Percentiles rank a stretch among this genome's conserved stretches.
Conservation (phyloP, 2,113 vertebrate species). For the Epinephelus lanceolatus region DNA sequence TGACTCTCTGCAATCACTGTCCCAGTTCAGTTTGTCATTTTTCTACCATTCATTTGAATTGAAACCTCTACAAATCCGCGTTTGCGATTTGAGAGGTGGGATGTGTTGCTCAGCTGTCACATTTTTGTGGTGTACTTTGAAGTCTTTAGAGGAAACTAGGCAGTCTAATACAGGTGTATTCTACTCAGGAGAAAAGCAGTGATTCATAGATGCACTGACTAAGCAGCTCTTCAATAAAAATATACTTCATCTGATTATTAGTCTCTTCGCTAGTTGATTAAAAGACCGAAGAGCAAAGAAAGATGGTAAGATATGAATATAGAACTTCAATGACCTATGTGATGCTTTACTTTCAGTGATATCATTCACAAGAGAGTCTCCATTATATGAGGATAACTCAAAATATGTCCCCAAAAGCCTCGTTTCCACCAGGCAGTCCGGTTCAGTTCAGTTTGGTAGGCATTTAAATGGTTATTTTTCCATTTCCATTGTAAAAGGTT, state of each 20-base stretch:
- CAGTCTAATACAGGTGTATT: background rate
- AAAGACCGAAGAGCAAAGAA: background rate
- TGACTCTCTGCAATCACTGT: slow-evolving; percentile 9
- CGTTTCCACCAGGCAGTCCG: no score
- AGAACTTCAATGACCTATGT: background rate
- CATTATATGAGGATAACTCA: background rate
- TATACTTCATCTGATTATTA: background rate
- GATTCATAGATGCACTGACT: slow-evolving; percentile 23
- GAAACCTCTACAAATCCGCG: background rate
- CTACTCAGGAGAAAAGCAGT: background rate
- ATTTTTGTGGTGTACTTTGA: background rate
- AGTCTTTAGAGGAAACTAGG: no score
- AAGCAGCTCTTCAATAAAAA: slow-evolving; percentile 8
- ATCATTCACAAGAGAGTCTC: background rate
- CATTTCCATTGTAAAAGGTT: no score
- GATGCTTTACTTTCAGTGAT: background rate
- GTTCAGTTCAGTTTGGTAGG: no score
- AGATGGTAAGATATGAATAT: background rate
- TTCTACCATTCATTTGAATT: background rate
- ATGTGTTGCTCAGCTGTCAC: background rate
- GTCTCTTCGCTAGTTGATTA: background rate
- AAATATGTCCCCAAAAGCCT: background rate
- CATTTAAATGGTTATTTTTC: no score
- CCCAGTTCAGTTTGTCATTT: background rate
- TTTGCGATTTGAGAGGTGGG: background rate